A percentile compares a stretch with the other conserved stretches of the same genome.
These are phyloP conservation scores for Spheniscus mendiculus DNA, from an alignment of 2,113 vertebrate genomes.

Conservation along the genomic window DNA sequence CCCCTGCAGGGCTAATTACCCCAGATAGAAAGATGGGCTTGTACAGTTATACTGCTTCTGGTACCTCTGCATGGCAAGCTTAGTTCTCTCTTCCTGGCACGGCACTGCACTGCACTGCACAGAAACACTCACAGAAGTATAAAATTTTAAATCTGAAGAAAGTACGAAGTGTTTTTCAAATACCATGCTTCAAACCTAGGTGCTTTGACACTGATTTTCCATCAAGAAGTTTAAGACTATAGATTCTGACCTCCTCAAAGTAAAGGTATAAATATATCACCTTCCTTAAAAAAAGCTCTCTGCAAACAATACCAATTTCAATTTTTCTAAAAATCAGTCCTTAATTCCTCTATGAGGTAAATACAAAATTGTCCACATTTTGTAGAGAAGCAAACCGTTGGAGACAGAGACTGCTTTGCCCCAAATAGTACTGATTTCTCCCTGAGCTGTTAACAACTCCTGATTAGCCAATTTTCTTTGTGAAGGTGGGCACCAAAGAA, in stretches of 20 bases:
- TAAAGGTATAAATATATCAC: neutral
- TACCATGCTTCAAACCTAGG: neutral
- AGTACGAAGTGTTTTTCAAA: neutral
- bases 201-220: neutral
- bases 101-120: neutral
- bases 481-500: neutral
- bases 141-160: neutral
- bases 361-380: neutral
- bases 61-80: neutral
- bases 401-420: neutral
- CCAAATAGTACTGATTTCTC: neutral
- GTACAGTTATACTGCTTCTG: neutral
- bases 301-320: neutral
- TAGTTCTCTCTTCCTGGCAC: neutral
- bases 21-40: neutral
- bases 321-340: neutral
- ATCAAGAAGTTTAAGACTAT: neutral
- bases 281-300: neutral
- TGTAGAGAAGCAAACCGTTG: neutral
- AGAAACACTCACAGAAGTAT: neutral
- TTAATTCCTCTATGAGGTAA: neutral
- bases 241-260: neutral
- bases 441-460: constrained; percentile 8
- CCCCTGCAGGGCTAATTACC: constrained; percentile 31
- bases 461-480: constrained; percentile 6